Conservation (phyloP, 2,113 vertebrate species). For the Aptenodytes forsteri region DNA sequence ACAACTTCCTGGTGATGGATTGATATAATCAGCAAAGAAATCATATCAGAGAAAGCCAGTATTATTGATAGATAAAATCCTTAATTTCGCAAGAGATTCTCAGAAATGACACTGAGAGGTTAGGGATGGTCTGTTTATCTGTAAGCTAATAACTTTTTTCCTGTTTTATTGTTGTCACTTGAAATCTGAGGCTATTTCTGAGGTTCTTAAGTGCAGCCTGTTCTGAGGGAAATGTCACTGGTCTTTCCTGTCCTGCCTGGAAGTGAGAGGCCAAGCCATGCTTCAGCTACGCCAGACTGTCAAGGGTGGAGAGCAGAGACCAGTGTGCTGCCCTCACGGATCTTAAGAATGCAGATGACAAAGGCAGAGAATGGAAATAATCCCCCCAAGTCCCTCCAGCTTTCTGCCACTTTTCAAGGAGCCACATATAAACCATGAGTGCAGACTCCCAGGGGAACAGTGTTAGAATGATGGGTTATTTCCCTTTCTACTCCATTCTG, state of each 20-base stretch:
- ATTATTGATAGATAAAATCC: neutral
- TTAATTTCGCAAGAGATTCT: constrained; percentile 10
- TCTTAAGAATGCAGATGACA: neutral
- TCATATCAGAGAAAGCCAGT: neutral
- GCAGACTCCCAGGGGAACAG: neutral
- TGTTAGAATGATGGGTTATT: neutral
- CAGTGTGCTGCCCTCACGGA: neutral
- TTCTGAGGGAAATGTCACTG: neutral
- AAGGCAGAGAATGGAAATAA: neutral
- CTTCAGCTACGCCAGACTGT: neutral
- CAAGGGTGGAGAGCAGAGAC: neutral
- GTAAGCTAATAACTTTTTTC: neutral
- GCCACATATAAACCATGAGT: neutral
- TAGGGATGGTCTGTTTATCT: constrained; percentile 10
- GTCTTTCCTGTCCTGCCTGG: neutral
- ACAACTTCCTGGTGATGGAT: neutral
- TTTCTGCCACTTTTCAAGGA: neutral
- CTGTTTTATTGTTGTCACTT: neutral
- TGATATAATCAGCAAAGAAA: constrained; percentile 5
- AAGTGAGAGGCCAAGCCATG: neutral
- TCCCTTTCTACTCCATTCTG: neutral
- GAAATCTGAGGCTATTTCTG: neutral
- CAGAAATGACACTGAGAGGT: neutral
- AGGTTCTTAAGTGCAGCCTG: neutral
- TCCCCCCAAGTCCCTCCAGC: neutral